Percentiles rank a stretch among this genome's conserved stretches.
These are phyloP conservation scores for Xestia rhomboidea DNA, from an alignment of 2,888 invertebrate species.

Conservation along the genomic window DNA sequence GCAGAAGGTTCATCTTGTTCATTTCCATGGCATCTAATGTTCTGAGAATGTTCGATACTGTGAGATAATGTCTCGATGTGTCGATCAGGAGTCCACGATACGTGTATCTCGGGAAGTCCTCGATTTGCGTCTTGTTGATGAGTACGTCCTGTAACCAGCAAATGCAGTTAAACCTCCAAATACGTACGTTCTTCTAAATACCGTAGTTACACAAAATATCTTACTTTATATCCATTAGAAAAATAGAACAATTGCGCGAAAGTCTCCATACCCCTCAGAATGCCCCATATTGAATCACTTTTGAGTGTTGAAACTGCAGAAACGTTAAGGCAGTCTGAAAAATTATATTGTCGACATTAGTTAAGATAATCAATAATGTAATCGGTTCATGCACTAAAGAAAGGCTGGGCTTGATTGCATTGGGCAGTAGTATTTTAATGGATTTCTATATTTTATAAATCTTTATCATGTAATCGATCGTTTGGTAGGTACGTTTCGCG, in stretches of 20 bases:
- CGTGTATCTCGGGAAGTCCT: conserved; percentile 94
- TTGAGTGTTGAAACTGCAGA: conserved; percentile 66
- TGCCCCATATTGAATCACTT: conserved; percentile 94
- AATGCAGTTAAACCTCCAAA: background rate
- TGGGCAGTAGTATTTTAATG: background rate
- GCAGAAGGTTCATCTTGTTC: conserved; percentile 98
- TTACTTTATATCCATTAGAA: conserved; percentile 74
- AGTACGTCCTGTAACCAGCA: conserved; percentile 89
- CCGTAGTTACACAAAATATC: conserved; percentile 8
- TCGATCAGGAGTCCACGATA: conserved; percentile 97
- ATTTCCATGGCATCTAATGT: conserved; percentile 96
- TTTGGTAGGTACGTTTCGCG: background rate
- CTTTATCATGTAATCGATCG: no score
- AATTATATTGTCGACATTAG: background rate
- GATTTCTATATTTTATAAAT: background rate
- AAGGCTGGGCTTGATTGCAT: no score
- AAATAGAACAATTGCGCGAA: conserved; percentile 94
- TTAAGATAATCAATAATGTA: background rate
- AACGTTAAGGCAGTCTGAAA: conserved; percentile 79
- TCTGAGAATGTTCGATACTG: conserved; percentile 91
- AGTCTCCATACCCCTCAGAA: conserved; percentile 95
- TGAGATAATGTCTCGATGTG: conserved; percentile 96
- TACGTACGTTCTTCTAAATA: background rate
- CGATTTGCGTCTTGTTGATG: conserved; percentile 92
- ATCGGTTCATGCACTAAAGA: background rate